phyloP scores from a whole-genome alignment of 2,888 invertebrate species.

The Spodoptera exigua region DNA sequence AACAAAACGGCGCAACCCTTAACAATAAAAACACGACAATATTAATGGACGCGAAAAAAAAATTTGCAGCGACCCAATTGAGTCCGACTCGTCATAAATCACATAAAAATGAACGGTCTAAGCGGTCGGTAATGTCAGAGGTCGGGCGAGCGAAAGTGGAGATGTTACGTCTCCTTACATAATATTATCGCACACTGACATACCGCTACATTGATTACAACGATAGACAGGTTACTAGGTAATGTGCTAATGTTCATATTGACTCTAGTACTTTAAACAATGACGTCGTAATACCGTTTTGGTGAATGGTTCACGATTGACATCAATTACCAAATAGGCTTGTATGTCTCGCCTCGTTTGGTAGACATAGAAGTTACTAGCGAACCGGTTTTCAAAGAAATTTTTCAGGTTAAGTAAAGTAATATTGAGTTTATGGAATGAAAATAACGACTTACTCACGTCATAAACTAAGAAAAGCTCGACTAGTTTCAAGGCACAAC shows the following conservation, averaged over 20 bases:
- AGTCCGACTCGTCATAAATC: slow-evolving; percentile 54
- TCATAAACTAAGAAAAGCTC: no score
- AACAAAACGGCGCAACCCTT: not conserved
- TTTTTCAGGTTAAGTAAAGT: no score
- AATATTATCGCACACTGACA: slow-evolving; percentile 58
- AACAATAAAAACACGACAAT: not conserved
- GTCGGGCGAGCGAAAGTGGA: slow-evolving; percentile 60
- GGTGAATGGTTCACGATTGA: no score
- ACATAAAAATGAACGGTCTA: slow-evolving; percentile 54
- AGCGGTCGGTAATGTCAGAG: slow-evolving; percentile 61
- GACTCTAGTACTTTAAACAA: slow-evolving; percentile 40
- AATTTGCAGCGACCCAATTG: slow-evolving; percentile 38
- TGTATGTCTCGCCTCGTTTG: no score
- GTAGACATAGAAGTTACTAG: no score
- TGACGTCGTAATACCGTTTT: slow-evolving; percentile 32
- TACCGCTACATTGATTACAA: slow-evolving; percentile 53
- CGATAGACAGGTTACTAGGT: slow-evolving; percentile 69
- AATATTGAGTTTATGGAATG: no score
- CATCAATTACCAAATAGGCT: no score
- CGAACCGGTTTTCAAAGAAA: no score
- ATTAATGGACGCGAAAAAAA: not conserved
- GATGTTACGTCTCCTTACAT: slow-evolving; percentile 62
- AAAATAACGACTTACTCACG: no score
- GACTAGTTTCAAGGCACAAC: no score
- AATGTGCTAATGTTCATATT: slow-evolving; percentile 53